Evolutionary conservation across 2,888 invertebrate species (phyloP), one percentile per base, ranked within the genome.

Genomic region (Pinctada fucata): DNA sequence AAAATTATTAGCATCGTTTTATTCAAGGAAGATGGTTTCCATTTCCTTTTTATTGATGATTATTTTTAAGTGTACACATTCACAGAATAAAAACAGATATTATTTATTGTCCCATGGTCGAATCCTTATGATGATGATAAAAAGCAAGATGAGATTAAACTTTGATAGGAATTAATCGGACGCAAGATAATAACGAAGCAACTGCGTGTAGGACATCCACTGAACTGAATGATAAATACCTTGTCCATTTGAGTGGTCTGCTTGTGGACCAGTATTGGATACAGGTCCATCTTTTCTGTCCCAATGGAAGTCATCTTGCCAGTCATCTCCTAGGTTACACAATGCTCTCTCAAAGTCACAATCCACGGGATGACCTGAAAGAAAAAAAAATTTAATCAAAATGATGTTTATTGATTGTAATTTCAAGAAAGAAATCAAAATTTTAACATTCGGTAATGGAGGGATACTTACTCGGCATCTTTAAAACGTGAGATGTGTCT

Each of bases 171-270:
- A 31, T 31, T 31, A 31, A 31, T 31, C 31, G 31, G 31, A 31
- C 31, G 0, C 31, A 31, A 31, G 31, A 31, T 31, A 1, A 31
- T 31, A 31, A 31, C 31, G 31, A 31, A 31, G 31, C 31, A 31
- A 0, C 1, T 31, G 31, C 31, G 31, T 31, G 31, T 31, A 31
- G 31, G 31, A 31, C 31, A 31, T 31, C 31, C 31, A 31, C 31
- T 31, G 31, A 31, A 31, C 31, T 31, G 31, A 31, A 31, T 1
- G 31, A 31, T 64, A 47, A 16, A 6, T 50, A 73, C 73, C 73
- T 6, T 48, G 31, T 50, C 73, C 73, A 66, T 65, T 73, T n/a
- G 73, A 73, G 49, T 73, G 73, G 50, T 73, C 73, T n/a, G 64
- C 73, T 16, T 31, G 3, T 8, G 73, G 73, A 47, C 73, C 73